Conservation (phyloP, 2,797 vertebrate species). For the Pseudochromis fuscus region DNA sequence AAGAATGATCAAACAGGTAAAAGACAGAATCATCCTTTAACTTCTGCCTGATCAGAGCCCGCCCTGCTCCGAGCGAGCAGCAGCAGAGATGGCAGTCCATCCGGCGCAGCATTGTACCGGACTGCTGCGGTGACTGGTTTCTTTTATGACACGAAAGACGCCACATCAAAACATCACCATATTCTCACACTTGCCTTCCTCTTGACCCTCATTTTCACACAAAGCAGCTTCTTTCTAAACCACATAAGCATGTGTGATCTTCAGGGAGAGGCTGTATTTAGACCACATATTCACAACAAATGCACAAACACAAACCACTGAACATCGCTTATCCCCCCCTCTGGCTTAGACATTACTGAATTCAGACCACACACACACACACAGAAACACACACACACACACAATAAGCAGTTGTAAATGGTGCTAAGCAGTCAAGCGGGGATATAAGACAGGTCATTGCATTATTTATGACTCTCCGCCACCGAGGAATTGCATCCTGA, state of each 20-base stretch:
- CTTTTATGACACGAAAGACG: neutral
- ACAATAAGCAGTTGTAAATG: slow-evolving; percentile 81
- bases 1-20: slow-evolving; percentile 62
- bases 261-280: slow-evolving; percentile 47
- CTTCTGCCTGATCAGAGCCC: no score
- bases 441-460: slow-evolving; percentile 82
- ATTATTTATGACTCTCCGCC: slow-evolving; percentile 85
- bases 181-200: slow-evolving; percentile 24
- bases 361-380: slow-evolving; percentile 45
- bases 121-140: neutral
- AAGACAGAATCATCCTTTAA: slow-evolving; percentile 23
- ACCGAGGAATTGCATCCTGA: slow-evolving; percentile 82
- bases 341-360: slow-evolving; percentile 42
- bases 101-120: neutral
- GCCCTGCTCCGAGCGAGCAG: neutral
- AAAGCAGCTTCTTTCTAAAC: slow-evolving; percentile 20
- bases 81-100: neutral
- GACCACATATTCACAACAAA: slow-evolving; percentile 57
- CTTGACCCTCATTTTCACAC: slow-evolving; percentile 48
- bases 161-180: neutral
- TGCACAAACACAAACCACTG: slow-evolving; percentile 59
- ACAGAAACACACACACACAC: slow-evolving; percentile 34
- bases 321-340: slow-evolving; percentile 40
- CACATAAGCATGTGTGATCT: slow-evolving; percentile 45
- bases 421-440: slow-evolving; percentile 82